Evolutionary conservation across 2,888 invertebrate genomes (phyloP), one percentile per base, ranked within the genome.

Genomic region (Philereme vetulata): DNA sequence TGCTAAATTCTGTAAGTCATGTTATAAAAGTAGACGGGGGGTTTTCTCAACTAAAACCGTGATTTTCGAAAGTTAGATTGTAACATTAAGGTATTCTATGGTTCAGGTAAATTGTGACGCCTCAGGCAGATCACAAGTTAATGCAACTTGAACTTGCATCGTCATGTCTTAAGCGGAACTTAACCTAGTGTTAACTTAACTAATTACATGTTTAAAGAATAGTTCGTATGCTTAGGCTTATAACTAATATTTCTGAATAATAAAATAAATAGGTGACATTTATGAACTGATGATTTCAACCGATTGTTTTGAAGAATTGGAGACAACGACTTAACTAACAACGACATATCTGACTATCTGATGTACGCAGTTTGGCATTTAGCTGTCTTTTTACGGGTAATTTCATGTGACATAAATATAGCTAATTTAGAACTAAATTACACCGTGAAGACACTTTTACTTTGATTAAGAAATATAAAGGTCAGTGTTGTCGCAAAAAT

Each of bases 151-250:
- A 76, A 81, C 78, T 78, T 79, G 78, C 80, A 76, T 74, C 74
- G 75, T 73, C 79, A 76, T 76, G 78, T 77, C 78, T 78, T 76
- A 71, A 76, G 72, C 67, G 63, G 60, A 81, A 82, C 81, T 81
- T 78, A 73, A 76, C 72, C 76, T 72, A 72, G 70, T 76, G 71
- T 76, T 71, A 66, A 62, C 62, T 70, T 70, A 80, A 75, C 80
- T 82, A 84, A 85, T 84, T 84, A 81, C 77, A 75, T 76, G 76
- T 75, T 75, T 74, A 71, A 74, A 76, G 68, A 71, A 75, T 69
- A 50, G 67, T 75, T 67, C 64, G 58, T 64, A 55, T 54, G 54
- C 38, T 53, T 34, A 52, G 56, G 50, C 40, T 53, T 51, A 53
- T 60, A 50, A 59, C 21, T 21, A 2, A 21, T 21, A 21, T 21